These are phyloP conservation scores for Rhinoderma darwinii DNA, from an alignment of 2,113 vertebrate species.

Conservation along the genomic window DNA sequence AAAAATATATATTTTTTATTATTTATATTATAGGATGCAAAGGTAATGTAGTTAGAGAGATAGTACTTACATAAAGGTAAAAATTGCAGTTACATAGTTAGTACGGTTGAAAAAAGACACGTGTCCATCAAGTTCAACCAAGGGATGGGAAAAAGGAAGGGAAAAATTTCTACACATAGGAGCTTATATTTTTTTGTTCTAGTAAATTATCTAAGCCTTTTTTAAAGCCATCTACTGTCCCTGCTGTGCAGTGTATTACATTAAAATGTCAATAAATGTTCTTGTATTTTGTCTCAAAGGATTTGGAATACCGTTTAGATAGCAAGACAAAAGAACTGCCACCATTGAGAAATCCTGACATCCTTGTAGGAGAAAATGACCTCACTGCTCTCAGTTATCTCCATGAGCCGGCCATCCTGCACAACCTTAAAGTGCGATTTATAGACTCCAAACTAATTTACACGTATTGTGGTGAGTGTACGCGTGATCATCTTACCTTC, in stretches of 20 bases:
- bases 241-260: not conserved
- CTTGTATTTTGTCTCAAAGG: slow-evolving; percentile 73
- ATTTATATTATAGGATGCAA: not conserved
- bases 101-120: no score
- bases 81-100: not conserved
- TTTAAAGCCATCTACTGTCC: no score
- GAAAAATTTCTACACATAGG: no score
- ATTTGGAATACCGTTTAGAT: slow-evolving; percentile 85
- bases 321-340: slow-evolving; percentile 89
- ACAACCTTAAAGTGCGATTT: slow-evolving; percentile 97
- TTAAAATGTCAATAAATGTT: not conserved
- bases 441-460: slow-evolving; percentile 98
- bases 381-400: slow-evolving; percentile 97
- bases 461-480: slow-evolving; percentile 92
- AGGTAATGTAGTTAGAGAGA: no score
- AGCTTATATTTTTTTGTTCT: no score
- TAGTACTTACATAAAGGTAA: no score
- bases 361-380: slow-evolving; percentile 97
- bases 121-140: no score
- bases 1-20: not conserved
- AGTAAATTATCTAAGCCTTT: no score
- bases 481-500: not conserved
- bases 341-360: slow-evolving; percentile 94
- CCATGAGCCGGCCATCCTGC: slow-evolving; percentile 94
- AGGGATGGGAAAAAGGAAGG: no score